These are phyloP conservation scores for Exocentrus adspersus DNA, from an alignment of 2,888 invertebrate species.

Conservation along the genomic window DNA sequence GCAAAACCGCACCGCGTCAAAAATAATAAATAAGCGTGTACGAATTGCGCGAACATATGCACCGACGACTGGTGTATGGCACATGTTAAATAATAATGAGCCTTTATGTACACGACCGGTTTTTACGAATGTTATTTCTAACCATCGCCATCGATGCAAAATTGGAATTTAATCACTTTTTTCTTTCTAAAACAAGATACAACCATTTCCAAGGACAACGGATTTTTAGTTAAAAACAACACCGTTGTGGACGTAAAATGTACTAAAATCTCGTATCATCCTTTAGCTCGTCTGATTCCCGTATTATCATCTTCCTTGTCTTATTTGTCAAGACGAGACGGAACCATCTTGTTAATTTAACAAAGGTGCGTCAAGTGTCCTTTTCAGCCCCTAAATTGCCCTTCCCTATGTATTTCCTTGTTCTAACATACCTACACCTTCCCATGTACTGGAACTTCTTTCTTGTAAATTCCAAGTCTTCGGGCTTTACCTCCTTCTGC, in stretches of 20 bases:
- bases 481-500: background rate
- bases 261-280: too few relatives aligned
- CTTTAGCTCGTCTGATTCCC: too few relatives aligned
- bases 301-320: background rate
- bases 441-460: background rate
- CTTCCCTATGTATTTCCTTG: background rate
- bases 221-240: too few relatives aligned
- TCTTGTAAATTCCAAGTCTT: constrained; percentile 12
- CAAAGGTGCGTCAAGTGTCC: constrained; percentile 11
- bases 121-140: too few relatives aligned
- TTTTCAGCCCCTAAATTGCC: background rate
- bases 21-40: constrained; percentile 31
- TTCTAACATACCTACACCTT: background rate
- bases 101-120: too few relatives aligned
- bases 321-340: background rate
- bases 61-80: constrained; percentile 10
- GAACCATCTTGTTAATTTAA: constrained; percentile 18
- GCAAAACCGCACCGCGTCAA: constrained; percentile 23
- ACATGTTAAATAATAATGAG: constrained; percentile 10
- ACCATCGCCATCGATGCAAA: too few relatives aligned
- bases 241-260: too few relatives aligned
- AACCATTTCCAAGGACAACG: too few relatives aligned
- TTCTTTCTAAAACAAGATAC: too few relatives aligned
- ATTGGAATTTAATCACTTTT: too few relatives aligned
- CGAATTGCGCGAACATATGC: constrained; percentile 24